Evolutionary conservation across 2,113 vertebrate species (phyloP).

Genomic region (Lepus americanus): DNA sequence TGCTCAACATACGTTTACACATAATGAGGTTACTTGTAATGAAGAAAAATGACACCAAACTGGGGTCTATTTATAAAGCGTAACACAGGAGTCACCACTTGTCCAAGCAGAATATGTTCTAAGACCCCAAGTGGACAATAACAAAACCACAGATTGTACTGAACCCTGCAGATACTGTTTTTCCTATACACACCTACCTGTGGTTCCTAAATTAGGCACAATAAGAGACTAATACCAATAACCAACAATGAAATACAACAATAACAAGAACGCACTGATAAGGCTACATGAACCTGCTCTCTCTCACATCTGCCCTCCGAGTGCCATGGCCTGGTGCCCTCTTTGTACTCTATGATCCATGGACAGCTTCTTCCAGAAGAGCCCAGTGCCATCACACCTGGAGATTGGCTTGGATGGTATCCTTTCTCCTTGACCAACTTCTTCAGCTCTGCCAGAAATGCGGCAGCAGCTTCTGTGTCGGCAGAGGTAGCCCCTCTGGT

Average conservation of each 20-base stretch:
- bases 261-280: background rate
- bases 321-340: background rate
- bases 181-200: background rate
- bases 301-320: background rate
- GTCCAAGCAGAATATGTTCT: background rate
- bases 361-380: no score
- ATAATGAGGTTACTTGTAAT: slow-evolving; percentile 30
- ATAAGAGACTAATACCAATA: background rate
- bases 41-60: background rate
- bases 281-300: background rate
- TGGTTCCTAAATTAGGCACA: background rate
- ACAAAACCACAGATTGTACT: background rate
- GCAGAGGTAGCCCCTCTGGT: background rate
- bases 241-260: background rate
- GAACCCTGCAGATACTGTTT: background rate
- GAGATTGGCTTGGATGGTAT: background rate
- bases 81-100: background rate
- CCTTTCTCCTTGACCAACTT: background rate
- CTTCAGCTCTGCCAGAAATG: background rate
- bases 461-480: background rate
- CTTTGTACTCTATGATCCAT: no score
- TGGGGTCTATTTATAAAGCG: background rate
- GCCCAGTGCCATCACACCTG: background rate
- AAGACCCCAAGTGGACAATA: background rate
- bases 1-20: background rate